Base-by-base conservation (phyloP, 2,113 vertebrate genomes). In the Clarias gariepinus region DNA sequence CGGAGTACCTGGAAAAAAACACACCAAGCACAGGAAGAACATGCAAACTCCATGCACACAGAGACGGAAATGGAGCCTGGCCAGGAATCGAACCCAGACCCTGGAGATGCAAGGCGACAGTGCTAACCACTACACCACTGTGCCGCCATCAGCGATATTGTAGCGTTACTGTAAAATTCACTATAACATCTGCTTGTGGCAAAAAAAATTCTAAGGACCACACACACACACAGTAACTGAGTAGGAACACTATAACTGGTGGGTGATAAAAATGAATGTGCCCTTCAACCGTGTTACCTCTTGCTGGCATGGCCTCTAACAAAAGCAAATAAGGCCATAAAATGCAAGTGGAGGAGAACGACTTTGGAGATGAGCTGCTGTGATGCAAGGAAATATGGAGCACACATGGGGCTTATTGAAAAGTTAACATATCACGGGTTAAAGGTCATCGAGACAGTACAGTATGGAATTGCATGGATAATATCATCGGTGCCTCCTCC, bases 281-380 rank as follows among this genome's bases (percentile, higher is more conserved):
- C 55, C 47, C 73, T 82, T 88, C 13, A 47, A 71, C 83, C 81
- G 57, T 86, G 87, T 81, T 81, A 80, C 41, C 33, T 28, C 11
- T 47, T 61, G 33, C 33, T 55, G 58, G 79, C 74, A 68, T 53
- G 47, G 63, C 25, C 76, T 88, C 87, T 84, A 90, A 87, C 73
- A 85, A 91, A 92, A 92, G 89, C 90, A 92, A 90, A 90, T 69
- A 90, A 85, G 80, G 68, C 63, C 74, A 87, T 91, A 81, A 90
- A 89, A 90, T 68, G 47, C 68, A 89, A 55, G 57, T 80, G 21
- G 60, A 61, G 74, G 57, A 87, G 73, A 84, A 58, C 52, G 8
- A 83, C 81, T 57, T 41, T 86, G 71, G 82, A 87, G 80, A 85
- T 41, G 19, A 58, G 81, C 82, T 83, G 64, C 83, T 74, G 61